Evolutionary conservation across 2,888 invertebrate genomes (phyloP).

Genomic region (Cheilosia scutellata): DNA sequence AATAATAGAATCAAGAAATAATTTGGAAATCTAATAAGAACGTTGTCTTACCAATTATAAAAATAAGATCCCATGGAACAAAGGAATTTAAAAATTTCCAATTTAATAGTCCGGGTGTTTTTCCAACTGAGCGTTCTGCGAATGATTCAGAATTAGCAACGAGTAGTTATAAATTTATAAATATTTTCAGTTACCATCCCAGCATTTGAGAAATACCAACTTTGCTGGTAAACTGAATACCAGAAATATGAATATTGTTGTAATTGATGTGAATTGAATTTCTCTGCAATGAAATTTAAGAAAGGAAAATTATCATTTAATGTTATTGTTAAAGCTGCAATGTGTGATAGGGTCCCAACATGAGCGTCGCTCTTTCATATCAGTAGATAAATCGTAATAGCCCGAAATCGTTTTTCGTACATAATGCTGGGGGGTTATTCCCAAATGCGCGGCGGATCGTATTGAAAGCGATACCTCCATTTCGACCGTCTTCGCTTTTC

Average conservation of each 20-base stretch:
- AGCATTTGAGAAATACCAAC: slow-evolving; percentile 24
- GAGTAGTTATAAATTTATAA: not conserved
- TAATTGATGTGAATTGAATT: slow-evolving; percentile 7
- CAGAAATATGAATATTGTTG: not conserved
- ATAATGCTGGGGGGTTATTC: no score
- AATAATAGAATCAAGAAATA: not conserved
- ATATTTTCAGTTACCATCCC: slow-evolving; percentile 39
- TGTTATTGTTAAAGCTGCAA: no score
- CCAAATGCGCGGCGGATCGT: no score
- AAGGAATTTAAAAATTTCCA: slow-evolving; percentile 45
- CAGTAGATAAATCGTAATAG: no score
- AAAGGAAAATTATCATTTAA: not conserved
- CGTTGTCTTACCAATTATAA: slow-evolving; percentile 34
- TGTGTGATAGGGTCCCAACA: no score
- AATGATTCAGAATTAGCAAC: no score
- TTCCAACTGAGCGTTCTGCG: slow-evolving; percentile 12
- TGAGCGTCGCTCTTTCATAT: no score
- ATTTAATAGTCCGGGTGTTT: slow-evolving; percentile 25
- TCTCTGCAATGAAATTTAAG: slow-evolving; percentile 2
- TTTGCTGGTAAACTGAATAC: slow-evolving; percentile 41
- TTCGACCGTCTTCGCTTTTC: no score
- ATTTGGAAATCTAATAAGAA: no score
- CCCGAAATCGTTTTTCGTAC: no score
- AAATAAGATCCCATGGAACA: slow-evolving; percentile 48
- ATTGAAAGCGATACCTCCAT: no score